These are phyloP conservation scores for Tragelaphus scriptus DNA, from an alignment of 2,113 vertebrate genomes.

Conservation along the genomic window DNA sequence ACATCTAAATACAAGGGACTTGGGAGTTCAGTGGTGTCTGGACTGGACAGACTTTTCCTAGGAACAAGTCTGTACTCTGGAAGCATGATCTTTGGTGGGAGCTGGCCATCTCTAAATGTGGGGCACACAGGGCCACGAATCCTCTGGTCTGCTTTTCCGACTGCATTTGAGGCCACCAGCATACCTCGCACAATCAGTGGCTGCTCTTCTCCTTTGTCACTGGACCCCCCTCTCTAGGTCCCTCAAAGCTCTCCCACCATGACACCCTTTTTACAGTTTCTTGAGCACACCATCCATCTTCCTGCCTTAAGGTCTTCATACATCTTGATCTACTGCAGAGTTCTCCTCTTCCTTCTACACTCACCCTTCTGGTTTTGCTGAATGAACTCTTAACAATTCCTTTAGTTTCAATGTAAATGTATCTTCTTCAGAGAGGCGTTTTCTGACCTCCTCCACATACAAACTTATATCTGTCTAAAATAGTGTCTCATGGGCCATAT, in stretches of 20 bases:
- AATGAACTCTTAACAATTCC: not conserved
- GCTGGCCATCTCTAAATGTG: not conserved
- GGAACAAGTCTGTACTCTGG: not conserved
- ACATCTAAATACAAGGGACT: not conserved
- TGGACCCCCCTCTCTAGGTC: too few relatives aligned
- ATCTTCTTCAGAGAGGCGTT: not conserved
- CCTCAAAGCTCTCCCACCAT: not conserved
- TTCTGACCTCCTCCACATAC: not conserved
- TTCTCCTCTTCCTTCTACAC: not conserved
- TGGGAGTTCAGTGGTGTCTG: not conserved
- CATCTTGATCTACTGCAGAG: not conserved
- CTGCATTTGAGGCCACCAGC: not conserved
- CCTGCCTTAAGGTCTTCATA: not conserved
- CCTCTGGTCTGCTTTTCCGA: not conserved
- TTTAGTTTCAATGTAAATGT: not conserved
- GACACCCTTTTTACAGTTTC: not conserved
- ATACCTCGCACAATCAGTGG: rapidly evolving
- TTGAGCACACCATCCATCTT: not conserved
- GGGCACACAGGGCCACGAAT: not conserved
- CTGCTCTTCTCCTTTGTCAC: not conserved
- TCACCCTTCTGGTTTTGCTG: not conserved
- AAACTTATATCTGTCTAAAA: not conserved
- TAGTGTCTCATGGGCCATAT: not conserved
- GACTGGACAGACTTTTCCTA: not conserved
- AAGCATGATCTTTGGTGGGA: not conserved